A percentile compares a stretch with the other conserved stretches of the same genome.
Evolutionary conservation across 2,888 invertebrate genomes (phyloP).

Genomic region (Mythimna pallens): DNA sequence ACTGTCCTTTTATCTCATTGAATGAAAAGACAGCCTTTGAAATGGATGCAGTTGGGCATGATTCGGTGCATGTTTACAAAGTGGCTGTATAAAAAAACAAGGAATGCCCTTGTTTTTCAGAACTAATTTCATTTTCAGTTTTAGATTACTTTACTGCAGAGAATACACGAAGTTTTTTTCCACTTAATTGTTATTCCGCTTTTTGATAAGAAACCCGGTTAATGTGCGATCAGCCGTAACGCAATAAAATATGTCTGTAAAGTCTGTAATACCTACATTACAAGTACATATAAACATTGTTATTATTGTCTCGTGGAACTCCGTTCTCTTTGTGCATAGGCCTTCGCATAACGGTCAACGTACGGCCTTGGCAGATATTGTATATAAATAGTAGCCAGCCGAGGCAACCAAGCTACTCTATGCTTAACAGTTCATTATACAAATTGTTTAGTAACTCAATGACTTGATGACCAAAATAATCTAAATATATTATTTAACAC

Average conservation of each 20-base stretch:
- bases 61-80: background rate
- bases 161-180: background rate
- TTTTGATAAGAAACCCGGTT: background rate
- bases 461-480: too few species aligned
- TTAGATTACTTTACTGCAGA: background rate
- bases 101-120: too few species aligned
- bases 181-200: conserved; percentile 1
- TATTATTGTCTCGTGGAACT: conserved; percentile 32
- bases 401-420: background rate
- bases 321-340: conserved; percentile 55
- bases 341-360: conserved; percentile 56
- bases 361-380: conserved; percentile 57
- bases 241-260: conserved; percentile 7
- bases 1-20: background rate
- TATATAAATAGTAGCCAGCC: background rate
- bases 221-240: conserved; percentile 14
- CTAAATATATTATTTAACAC: too few species aligned
- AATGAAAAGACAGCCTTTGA: background rate
- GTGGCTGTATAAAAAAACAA: background rate
- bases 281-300: conserved; percentile 4
- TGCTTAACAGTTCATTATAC: background rate
- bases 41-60: background rate
- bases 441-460: background rate
- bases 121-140: background rate
- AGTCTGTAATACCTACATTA: background rate